Conservation (phyloP, 2,797 vertebrate genomes). For the Clarias fuscus region DNA sequence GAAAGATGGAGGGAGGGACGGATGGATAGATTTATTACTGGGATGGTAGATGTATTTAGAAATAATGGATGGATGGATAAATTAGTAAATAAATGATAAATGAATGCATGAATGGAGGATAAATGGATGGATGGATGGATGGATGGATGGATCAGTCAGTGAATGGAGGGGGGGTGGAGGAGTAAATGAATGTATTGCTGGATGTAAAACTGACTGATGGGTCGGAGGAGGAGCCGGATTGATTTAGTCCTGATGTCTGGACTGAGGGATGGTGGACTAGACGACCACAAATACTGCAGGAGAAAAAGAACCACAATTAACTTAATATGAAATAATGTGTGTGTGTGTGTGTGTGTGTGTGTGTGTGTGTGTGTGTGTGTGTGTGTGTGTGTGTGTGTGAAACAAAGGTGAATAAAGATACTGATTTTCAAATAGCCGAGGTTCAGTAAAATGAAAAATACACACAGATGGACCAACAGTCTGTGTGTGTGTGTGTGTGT, state of each 20-base stretch:
- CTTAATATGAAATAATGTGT: neutral
- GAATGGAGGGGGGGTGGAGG: neutral
- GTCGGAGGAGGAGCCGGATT: too few relatives aligned
- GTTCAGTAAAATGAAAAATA: neutral
- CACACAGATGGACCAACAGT: neutral
- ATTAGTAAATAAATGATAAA: neutral
- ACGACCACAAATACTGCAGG: neutral
- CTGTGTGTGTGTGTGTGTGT: neutral
- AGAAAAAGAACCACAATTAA: neutral
- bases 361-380: neutral
- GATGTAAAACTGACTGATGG: too few relatives aligned
- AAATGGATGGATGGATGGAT: neutral
- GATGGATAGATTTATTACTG: neutral
- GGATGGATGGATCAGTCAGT: neutral
- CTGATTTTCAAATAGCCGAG: neutral
- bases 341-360: neutral
- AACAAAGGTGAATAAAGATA: neutral
- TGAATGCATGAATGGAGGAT: neutral
- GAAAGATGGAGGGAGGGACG: neutral
- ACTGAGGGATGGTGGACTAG: neutral
- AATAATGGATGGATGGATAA: neutral
- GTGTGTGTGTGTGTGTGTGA: neutral
- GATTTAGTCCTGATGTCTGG: too few relatives aligned
- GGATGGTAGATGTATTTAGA: neutral
- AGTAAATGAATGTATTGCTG: neutral